A percentile compares a stretch with the other conserved stretches of the same genome.
Conservation (phyloP, 2,113 vertebrate species). For the Oxyura jamaicensis region DNA sequence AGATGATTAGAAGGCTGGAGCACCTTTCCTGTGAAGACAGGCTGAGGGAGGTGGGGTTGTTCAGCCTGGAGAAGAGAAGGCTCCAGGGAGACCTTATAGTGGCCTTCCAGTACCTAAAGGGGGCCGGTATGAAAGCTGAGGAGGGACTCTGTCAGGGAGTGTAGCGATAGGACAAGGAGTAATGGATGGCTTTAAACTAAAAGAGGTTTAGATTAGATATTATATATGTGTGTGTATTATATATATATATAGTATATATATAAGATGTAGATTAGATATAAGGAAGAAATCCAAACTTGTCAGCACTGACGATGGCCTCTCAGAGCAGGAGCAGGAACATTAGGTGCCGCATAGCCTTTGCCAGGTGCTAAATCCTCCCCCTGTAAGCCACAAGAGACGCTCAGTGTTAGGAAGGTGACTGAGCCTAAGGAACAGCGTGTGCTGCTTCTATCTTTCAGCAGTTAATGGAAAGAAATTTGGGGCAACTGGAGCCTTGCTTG, state of each 20-base stretch:
- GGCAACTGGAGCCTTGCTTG: not conserved
- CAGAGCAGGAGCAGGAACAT: not conserved
- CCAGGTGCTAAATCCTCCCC: not conserved
- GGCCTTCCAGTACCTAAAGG: not conserved
- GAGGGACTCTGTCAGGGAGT: not conserved
- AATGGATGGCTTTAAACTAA: too few species aligned
- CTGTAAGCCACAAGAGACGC: not conserved
- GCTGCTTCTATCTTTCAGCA: not conserved
- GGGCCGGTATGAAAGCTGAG: not conserved
- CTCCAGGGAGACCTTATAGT: accelerated
- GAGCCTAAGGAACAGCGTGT: not conserved
- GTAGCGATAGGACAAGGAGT: too few species aligned
- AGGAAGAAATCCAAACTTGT: not conserved
- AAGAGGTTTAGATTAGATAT: too few species aligned
- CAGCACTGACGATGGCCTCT: not conserved
- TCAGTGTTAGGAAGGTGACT: not conserved
- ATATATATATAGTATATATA: too few species aligned
- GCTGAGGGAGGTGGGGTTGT: not conserved
- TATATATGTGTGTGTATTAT: too few species aligned
- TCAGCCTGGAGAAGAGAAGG: not conserved
- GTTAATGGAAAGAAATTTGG: not conserved
- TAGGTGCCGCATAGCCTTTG: not conserved
- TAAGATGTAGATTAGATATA: too few species aligned
- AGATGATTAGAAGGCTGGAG: not conserved
- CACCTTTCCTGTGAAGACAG: not conserved